A percentile compares a stretch with the other conserved stretches of the same genome.
Evolutionary conservation across 1,140 invertebrate genomes (phyloP).

Genomic region (Zaprionus lachaisei): DNA sequence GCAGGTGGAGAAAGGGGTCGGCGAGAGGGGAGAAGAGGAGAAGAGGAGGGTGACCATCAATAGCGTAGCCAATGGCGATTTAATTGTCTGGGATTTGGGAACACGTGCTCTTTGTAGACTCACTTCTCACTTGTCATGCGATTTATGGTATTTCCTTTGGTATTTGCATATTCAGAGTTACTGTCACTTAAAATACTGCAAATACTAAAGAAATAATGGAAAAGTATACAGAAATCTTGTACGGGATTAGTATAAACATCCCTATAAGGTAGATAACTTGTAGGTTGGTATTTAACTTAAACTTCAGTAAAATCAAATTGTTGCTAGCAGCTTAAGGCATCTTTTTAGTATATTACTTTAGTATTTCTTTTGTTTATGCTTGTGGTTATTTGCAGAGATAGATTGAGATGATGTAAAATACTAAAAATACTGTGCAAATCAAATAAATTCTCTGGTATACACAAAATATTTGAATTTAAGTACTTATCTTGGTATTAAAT

Average conservation of each 20-base stretch:
- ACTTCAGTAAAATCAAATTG: too few relatives aligned
- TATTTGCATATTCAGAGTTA: not conserved
- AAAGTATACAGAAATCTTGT: not conserved
- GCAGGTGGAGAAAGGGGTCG: not conserved
- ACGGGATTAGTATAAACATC: too few relatives aligned
- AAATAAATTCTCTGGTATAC: not conserved
- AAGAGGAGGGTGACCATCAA: not conserved
- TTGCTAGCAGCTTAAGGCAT: too few relatives aligned
- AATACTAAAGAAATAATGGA: not conserved
- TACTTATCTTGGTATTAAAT: too few relatives aligned
- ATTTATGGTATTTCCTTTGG: not conserved
- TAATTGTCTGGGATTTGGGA: constrained; percentile 55
- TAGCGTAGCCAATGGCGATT: constrained; percentile 67
- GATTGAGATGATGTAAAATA: too few relatives aligned
- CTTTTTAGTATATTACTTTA: too few relatives aligned
- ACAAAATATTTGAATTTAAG: not conserved
- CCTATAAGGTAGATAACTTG: too few relatives aligned
- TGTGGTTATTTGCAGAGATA: too few relatives aligned
- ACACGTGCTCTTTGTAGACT: constrained; percentile 6
- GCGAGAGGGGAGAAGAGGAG: too few relatives aligned
- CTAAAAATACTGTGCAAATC: not conserved
- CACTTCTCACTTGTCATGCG: constrained; percentile 1
- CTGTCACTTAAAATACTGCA: not conserved
- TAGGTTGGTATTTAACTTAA: too few relatives aligned
- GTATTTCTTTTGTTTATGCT: too few relatives aligned